phyloP scores from a whole-genome alignment of 1,140 invertebrate species.

The Doryteuthis pealeii region DNA sequence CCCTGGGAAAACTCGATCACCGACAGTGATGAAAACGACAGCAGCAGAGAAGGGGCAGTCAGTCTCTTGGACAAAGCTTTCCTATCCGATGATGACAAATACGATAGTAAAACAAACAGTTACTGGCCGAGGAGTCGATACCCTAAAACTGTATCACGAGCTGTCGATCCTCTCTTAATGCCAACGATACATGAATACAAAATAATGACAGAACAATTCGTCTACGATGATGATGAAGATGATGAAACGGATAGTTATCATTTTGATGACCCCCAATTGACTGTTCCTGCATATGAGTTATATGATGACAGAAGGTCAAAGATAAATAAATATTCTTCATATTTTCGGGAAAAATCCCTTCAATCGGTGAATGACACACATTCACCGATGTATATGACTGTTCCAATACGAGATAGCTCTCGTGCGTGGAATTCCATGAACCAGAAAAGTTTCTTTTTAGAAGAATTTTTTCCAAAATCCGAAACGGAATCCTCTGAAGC shows the following conservation, averaged over 20 bases:
- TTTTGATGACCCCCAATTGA: background rate
- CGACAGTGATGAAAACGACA: too few species aligned
- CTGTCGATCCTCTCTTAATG: background rate
- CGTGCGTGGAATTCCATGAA: too few species aligned
- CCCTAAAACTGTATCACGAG: background rate
- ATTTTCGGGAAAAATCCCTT: background rate
- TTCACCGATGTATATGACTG: background rate
- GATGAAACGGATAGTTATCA: background rate
- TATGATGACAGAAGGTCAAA: background rate
- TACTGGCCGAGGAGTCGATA: background rate
- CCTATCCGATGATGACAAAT: too few species aligned
- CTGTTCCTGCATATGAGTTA: background rate
- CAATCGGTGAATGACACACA: background rate
- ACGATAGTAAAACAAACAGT: too few species aligned
- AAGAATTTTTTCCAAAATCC: too few species aligned
- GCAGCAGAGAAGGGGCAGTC: too few species aligned
- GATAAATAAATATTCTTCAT: background rate
- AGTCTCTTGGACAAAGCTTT: too few species aligned
- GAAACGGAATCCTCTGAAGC: too few species aligned
- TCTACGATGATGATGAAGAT: background rate
- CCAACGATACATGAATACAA: background rate
- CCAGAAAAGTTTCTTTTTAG: too few species aligned
- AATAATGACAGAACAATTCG: slow-evolving; percentile 2
- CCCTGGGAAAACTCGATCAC: too few species aligned
- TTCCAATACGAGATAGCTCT: too few species aligned